Conservation (phyloP, 2,113 vertebrate genomes). For the Tyto alba region DNA sequence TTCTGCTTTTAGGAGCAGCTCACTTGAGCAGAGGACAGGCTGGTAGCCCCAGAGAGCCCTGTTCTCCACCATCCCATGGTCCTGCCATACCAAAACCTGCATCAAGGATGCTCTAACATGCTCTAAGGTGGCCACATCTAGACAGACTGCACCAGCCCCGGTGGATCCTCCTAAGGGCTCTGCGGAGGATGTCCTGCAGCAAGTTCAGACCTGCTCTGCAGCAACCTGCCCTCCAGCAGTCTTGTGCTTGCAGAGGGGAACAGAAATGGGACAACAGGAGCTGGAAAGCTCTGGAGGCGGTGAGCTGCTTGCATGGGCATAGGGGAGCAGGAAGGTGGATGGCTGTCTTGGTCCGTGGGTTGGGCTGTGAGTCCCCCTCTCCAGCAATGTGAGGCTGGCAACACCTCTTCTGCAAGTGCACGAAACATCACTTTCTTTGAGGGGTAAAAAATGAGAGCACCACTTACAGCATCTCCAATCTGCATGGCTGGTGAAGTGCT, state of each 20-base stretch:
- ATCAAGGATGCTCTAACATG: fast-evolving
- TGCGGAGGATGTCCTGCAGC: not conserved
- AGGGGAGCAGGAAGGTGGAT: not conserved
- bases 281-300: not conserved
- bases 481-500: not conserved
- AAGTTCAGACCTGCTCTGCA: fast-evolving
- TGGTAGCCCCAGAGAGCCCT: not conserved
- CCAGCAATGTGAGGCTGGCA: fast-evolving
- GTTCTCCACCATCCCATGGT: not conserved
- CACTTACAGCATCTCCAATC: not conserved
- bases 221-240: not conserved
- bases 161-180: not conserved
- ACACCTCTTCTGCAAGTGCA: not conserved
- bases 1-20: not conserved
- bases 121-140: not conserved
- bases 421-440: not conserved
- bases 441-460: not conserved
- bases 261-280: not conserved
- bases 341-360: not conserved
- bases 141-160: not conserved
- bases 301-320: not conserved
- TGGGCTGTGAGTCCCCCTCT: not conserved
- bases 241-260: not conserved
- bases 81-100: not conserved
- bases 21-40: not conserved